These are phyloP conservation scores for Brevimyrus niger DNA, from an alignment of 2,113 vertebrate genomes.

Conservation along the genomic window DNA sequence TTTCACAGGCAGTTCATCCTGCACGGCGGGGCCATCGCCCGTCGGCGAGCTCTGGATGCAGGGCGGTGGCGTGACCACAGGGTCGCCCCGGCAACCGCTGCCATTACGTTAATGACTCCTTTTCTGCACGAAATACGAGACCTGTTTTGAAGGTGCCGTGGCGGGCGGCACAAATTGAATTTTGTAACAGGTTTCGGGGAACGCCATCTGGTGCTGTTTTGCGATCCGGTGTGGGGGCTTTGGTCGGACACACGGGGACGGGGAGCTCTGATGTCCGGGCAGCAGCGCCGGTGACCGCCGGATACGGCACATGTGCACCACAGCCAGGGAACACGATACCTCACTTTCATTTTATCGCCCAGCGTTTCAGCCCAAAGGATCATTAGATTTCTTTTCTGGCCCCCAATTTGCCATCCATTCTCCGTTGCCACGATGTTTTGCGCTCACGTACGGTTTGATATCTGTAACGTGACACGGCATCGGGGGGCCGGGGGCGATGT, in stretches of 20 bases:
- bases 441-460: neutral
- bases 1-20: neutral
- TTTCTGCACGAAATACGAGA: constrained; percentile 20
- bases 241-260: constrained; percentile 20
- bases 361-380: neutral
- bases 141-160: constrained; percentile 23
- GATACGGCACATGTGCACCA: constrained; percentile 16
- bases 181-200: constrained; percentile 29
- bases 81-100: neutral
- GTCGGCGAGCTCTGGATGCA: neutral
- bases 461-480: neutral
- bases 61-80: neutral
- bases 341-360: neutral
- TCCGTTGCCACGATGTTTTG: neutral
- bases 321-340: constrained; percentile 20
- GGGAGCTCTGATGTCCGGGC: neutral
- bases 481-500: neutral
- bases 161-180: constrained; percentile 25
- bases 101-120: constrained; percentile 22
- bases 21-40: neutral
- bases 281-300: neutral
- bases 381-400: neutral
- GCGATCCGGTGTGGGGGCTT: constrained; percentile 22
- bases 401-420: neutral
- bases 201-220: constrained; percentile 31